Evolutionary conservation across 1,140 invertebrate genomes (phyloP), one percentile per base, ranked within the genome.

Genomic region (Camponotus floridanus): DNA sequence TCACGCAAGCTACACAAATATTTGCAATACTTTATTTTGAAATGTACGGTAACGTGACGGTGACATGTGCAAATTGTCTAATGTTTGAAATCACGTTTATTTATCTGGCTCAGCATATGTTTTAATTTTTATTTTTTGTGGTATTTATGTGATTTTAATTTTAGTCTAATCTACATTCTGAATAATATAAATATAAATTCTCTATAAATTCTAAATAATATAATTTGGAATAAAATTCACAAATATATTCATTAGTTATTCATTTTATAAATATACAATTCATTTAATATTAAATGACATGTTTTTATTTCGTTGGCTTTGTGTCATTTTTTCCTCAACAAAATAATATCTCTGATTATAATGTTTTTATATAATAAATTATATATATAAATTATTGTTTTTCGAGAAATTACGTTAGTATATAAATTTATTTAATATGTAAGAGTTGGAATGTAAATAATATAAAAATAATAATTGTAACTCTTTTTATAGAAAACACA

Each of bases 221-320:
- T 39, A 74, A 39, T 74, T 74, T 59, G 1, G 9, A 73, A 55
- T 70, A 21, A 39, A 73, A 73, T 71, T 11, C n/a, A 71, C 2
- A 57, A 55, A 55, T 6, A 55, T n/a, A 51, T 2, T 51, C 15
- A 13, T 0, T 31, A 48, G 4, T 39, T 39, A 36, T 15, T 26
- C 15, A 74, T 8, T 11, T 51, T 13, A 51, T 51, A 51, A 51
- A 51, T 51, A 18, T 15, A 51, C 18, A 26, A 15, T 18, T 51
- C 1, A 18, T 51, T 51, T 51, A 5, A 51, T 51, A 51, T 51
- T 51, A 51, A 51, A 18, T 0, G 15, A 51, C 18, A 51, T 51
- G 1, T 18, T 4, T 13, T 18, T 15, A 51, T 51, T 51, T 51
- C 18, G 18, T 51, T 51, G 18, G 48, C 15, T 51, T 51, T 18